Percentiles rank a stretch among this genome's conserved stretches.
These are phyloP conservation scores for Zootoca vivipara DNA, from an alignment of 2,113 vertebrate species.

Conservation along the genomic window DNA sequence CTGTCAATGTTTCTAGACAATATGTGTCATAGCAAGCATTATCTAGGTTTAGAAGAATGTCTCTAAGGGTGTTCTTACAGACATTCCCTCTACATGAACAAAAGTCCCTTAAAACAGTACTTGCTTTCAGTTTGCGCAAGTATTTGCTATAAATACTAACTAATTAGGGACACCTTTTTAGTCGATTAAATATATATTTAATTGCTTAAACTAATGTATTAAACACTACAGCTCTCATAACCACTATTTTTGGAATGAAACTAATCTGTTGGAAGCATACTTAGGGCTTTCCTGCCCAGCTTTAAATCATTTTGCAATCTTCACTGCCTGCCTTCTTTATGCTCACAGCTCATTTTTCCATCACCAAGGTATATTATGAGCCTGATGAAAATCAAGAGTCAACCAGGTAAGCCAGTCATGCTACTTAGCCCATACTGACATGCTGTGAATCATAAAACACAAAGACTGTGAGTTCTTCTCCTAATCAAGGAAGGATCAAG, in stretches of 20 bases:
- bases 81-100: neutral
- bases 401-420: constrained; percentile 25
- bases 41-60: too few relatives aligned
- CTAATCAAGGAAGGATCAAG: constrained; percentile 14
- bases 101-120: neutral
- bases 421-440: neutral
- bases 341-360: constrained; percentile 28
- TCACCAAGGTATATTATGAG: neutral
- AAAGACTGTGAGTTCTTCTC: constrained; percentile 5
- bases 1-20: too few relatives aligned
- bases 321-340: constrained; percentile 18
- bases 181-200: neutral
- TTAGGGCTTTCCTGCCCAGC: neutral
- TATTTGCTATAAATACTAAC: neutral
- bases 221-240: neutral
- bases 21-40: neutral
- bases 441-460: constrained; percentile 26
- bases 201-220: neutral
- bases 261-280: neutral
- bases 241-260: neutral
- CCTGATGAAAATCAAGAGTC: constrained; percentile 29
- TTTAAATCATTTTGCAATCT: constrained; percentile 4
- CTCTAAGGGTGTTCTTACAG: neutral
- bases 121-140: neutral
- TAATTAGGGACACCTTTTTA: neutral